Evolutionary conservation across 2,797 vertebrate genomes (phyloP).

Genomic region (Orestias chungarensis): DNA sequence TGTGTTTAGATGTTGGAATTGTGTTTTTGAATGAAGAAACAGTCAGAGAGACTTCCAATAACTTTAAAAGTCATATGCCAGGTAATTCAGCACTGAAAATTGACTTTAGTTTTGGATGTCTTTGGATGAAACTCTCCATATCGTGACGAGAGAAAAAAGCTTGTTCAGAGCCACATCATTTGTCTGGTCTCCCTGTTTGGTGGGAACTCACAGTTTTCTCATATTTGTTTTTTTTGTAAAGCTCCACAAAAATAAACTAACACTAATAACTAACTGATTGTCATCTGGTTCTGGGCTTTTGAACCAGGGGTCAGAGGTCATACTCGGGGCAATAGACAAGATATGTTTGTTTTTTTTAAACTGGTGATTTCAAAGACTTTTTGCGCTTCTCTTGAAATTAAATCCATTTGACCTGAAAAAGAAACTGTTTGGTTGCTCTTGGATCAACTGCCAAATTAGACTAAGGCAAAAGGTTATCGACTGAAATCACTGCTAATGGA

Average conservation of each 20-base stretch:
- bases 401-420: slow-evolving; percentile 58
- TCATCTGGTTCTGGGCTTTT: slow-evolving; percentile 29
- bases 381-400: slow-evolving; percentile 50
- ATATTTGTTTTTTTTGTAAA: background rate
- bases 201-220: slow-evolving; percentile 15
- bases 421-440: slow-evolving; percentile 28
- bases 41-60: slow-evolving; percentile 28
- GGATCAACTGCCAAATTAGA: slow-evolving; percentile 50
- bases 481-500: slow-evolving; percentile 35
- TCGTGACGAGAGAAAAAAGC: slow-evolving; percentile 40
- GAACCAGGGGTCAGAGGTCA: slow-evolving; percentile 44
- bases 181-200: slow-evolving; percentile 23
- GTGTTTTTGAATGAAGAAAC: slow-evolving; percentile 35
- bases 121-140: slow-evolving; percentile 36
- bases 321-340: slow-evolving; percentile 27
- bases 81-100: slow-evolving; percentile 39
- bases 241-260: slow-evolving; percentile 29
- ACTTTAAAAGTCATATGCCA: slow-evolving; percentile 26
- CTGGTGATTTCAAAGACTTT: slow-evolving; percentile 42
- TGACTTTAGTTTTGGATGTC: slow-evolving; percentile 40
- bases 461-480: slow-evolving; percentile 43
- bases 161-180: slow-evolving; percentile 40
- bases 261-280: slow-evolving; percentile 34
- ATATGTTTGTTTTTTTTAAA: slow-evolving; percentile 27
- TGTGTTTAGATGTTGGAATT: slow-evolving; percentile 31